phyloP scores from a whole-genome alignment of 2,797 vertebrate genomes.

The Phrynocephalus vlangalii region DNA sequence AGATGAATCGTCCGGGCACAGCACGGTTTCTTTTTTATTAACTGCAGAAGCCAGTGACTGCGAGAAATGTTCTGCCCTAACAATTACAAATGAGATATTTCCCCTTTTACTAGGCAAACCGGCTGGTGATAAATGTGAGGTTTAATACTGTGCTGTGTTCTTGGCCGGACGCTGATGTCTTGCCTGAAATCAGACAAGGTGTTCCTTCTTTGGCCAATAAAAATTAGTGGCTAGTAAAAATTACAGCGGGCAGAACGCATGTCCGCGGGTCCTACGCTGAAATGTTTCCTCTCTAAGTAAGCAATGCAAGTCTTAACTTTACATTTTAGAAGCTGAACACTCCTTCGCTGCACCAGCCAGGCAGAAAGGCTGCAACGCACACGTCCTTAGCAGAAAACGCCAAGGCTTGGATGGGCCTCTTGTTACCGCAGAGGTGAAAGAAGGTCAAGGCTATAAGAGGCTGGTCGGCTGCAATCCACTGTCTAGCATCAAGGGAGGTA shows the following conservation, averaged over 20 bases:
- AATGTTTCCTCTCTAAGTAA: too few relatives aligned
- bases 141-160: conserved; percentile 13
- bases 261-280: too few relatives aligned
- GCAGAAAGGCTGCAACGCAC: background rate
- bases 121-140: conserved; percentile 6
- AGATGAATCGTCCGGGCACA: too few relatives aligned
- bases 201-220: background rate
- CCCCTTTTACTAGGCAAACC: background rate
- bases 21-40: background rate
- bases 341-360: background rate
- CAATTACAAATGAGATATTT: conserved; percentile 36
- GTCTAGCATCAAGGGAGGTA: too few relatives aligned
- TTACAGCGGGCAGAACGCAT: too few relatives aligned
- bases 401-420: background rate
- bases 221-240: background rate
- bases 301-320: too few relatives aligned
- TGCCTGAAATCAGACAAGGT: background rate
- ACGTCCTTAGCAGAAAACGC: background rate
- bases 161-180: background rate
- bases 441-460: too few relatives aligned
- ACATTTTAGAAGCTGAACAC: background rate
- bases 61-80: conserved; percentile 13
- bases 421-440: background rate
- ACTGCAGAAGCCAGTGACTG: conserved; percentile 4
- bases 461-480: too few relatives aligned